A percentile compares a stretch with the other conserved stretches of the same genome.
Evolutionary conservation across 2,113 vertebrate genomes (phyloP).

Genomic region (pig (Sus scrofa)): T2T-Sscrofa CM000827.6:34165501-34166000

Average conservation of each 20-base stretch:
- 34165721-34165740: neutral
- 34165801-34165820: neutral
- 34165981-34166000: neutral
- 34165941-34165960: neutral
- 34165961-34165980: accelerated
- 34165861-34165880: neutral
- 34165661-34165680: neutral
- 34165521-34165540: neutral
- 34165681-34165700: too few species aligned
- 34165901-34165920: neutral
- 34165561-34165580: neutral
- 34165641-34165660: neutral
- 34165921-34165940: neutral
- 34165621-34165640: neutral
- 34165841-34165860: neutral
- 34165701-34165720: neutral
- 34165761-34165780: neutral
- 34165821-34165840: neutral
- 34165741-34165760: neutral
- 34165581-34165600: neutral
- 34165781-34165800: neutral
- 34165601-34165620: neutral
- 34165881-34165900: neutral
- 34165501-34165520: accelerated
- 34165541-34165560: accelerated